These are phyloP conservation scores for Fragum sueziense DNA, from an alignment of 2,888 invertebrate genomes.

Conservation along the genomic window DNA sequence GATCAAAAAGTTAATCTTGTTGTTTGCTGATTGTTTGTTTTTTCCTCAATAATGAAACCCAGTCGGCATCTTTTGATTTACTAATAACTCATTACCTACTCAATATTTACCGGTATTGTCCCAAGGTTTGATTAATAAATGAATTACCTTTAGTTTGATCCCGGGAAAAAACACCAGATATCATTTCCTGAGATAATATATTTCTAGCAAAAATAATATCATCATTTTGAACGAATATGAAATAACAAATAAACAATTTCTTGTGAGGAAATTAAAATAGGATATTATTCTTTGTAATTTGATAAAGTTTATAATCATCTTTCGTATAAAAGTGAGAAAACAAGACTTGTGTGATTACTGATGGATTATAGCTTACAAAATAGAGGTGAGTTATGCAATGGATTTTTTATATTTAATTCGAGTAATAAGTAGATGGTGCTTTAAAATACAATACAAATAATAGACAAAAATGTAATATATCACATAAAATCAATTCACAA, in stretches of 20 bases:
- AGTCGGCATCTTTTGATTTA: neutral
- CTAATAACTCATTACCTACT: constrained; percentile 11
- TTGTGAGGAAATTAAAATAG: neutral
- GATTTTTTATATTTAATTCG: too few species aligned
- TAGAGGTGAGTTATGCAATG: neutral
- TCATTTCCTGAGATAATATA: neutral
- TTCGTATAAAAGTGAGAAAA: neutral
- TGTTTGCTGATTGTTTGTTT: neutral
- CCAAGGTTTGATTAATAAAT: neutral
- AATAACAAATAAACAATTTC: neutral
- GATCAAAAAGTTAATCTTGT: neutral
- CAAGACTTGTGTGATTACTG: neutral
- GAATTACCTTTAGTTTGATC: constrained; percentile 2
- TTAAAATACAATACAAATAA: too few species aligned
- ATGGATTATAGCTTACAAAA: neutral
- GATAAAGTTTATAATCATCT: neutral
- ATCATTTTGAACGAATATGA: neutral
- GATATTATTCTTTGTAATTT: neutral
- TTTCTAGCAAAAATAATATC: neutral
- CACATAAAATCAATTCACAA: too few species aligned
- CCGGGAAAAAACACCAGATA: neutral
- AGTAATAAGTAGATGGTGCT: too few species aligned
- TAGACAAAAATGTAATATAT: too few species aligned
- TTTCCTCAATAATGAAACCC: neutral
- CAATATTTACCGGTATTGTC: constrained; percentile 4